These are phyloP conservation scores for Egretta garzetta DNA, from an alignment of 2,113 vertebrate species.

Conservation along the genomic window DNA sequence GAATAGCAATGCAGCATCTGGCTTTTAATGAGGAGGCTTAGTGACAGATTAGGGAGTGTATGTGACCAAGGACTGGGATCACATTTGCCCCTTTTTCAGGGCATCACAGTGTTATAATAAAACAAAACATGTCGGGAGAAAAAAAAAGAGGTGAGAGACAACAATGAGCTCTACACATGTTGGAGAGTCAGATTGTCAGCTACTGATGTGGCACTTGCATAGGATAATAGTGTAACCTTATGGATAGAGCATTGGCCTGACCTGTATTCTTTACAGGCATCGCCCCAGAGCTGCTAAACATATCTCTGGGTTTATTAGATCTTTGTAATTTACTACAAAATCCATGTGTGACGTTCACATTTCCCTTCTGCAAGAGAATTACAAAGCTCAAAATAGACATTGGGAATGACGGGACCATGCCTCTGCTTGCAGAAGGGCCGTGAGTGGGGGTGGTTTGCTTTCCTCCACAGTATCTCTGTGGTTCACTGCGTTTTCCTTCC, in stretches of 20 bases:
- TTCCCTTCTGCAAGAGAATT: neutral
- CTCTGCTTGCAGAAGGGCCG: neutral
- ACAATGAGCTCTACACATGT: neutral
- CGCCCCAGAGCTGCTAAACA: neutral
- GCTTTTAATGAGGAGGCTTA: neutral
- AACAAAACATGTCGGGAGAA: neutral
- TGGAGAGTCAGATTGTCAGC: neutral
- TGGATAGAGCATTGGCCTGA: neutral
- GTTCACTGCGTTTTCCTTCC: neutral
- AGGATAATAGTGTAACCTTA: neutral
- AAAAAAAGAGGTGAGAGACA: neutral
- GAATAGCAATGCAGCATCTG: neutral
- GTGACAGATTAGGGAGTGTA: neutral
- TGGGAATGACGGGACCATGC: neutral
- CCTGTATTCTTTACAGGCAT: neutral
- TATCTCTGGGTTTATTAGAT: neutral
- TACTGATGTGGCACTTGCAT: neutral
- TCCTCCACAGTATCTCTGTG: neutral
- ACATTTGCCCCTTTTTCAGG: neutral
- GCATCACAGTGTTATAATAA: neutral
- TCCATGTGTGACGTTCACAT: neutral
- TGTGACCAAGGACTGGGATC: neutral
- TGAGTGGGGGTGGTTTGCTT: neutral
- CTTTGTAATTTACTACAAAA: slow-evolving; percentile 6
- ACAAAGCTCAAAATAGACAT: neutral